A percentile compares a stretch with the other conserved stretches of the same genome.
Evolutionary conservation across 2,888 invertebrate genomes (phyloP).

Genomic region (Phasia obesa): DNA sequence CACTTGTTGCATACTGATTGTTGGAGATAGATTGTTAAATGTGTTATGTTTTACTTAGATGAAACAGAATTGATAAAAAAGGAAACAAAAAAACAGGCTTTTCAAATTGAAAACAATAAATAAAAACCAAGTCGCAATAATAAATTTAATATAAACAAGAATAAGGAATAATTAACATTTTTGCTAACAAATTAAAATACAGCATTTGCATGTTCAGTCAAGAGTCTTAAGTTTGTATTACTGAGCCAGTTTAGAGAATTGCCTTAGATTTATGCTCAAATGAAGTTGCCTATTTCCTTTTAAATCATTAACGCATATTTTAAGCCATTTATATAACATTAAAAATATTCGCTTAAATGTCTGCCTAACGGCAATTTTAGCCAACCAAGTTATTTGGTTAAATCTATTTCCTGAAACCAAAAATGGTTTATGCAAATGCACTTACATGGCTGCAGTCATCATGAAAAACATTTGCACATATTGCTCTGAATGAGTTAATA

Average conservation of each 20-base stretch:
- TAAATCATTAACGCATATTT: constrained; percentile 7
- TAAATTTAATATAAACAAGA: background rate
- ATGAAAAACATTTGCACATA: background rate
- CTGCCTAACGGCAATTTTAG: constrained; percentile 8
- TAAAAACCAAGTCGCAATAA: background rate
- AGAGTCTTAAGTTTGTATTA: too few relatives aligned
- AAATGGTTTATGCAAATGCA: constrained; percentile 29
- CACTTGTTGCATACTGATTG: constrained; percentile 56
- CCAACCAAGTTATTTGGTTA: background rate
- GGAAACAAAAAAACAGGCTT: constrained; percentile 5
- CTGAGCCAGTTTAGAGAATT: background rate
- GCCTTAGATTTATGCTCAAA: background rate
- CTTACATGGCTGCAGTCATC: constrained; percentile 1
- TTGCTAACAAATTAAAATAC: constrained; percentile 6
- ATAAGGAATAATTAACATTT: background rate
- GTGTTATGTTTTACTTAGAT: background rate
- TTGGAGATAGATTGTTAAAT: constrained; percentile 35
- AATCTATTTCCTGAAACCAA: constrained; percentile 38
- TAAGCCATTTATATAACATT: background rate
- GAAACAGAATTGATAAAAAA: background rate
- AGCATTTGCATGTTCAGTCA: too few relatives aligned
- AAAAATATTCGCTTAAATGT: constrained; percentile 9
- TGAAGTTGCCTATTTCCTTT: background rate
- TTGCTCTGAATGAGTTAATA: constrained; percentile 8
- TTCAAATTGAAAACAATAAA: background rate